Evolutionary conservation across 2,888 invertebrate species (phyloP), one percentile per base, ranked within the genome.

Genomic region (Ochlodes sylvanus): DNA sequence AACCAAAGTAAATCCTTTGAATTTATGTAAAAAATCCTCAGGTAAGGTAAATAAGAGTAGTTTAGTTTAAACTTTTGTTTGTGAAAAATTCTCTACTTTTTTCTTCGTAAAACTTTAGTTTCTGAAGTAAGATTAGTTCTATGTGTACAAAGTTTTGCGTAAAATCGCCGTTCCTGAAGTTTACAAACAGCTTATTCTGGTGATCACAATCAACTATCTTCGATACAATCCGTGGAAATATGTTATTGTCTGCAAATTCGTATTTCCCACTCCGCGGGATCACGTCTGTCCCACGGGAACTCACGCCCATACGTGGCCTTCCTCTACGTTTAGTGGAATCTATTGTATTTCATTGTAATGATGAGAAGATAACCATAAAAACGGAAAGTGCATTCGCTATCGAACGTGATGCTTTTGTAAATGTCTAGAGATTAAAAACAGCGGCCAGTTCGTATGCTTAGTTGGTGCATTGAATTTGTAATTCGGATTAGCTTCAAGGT

Each of bases 201-300:
- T 57, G 42, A 66, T 66, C 52, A 19, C 34, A 60, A 66, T 66
- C 66, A 66, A 55, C 58, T 56, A 52, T 61, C 60, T 27, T 67
- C 60, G 66, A 67, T 67, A 44, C 60, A 15, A 67, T 61, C 61
- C 66, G 54, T 55, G 61, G 50, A 65, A 54, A 69, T 56, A 65
- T 66, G 69, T 67, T 67, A 67, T 67, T 56, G 57, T 57, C 65
- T 66, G 57, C 62, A 61, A 58, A 63, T 61, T 57, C 63, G 55
- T 63, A 54, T 72, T 77, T 76, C 77, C 75, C 73, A 75, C 71
- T 71, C 68, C 65, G 54, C 52, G 74, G 73, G 75, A 77, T 72
- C 75, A 71, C 63, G 65, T 47, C 64, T 63, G 71, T 80, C 80
- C 79, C 80, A 79, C 77, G 80, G 79, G 80, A 79, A 79, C 71